Conservation (phyloP, 2,797 vertebrate species). For the Acanthurus leucopareius region DNA sequence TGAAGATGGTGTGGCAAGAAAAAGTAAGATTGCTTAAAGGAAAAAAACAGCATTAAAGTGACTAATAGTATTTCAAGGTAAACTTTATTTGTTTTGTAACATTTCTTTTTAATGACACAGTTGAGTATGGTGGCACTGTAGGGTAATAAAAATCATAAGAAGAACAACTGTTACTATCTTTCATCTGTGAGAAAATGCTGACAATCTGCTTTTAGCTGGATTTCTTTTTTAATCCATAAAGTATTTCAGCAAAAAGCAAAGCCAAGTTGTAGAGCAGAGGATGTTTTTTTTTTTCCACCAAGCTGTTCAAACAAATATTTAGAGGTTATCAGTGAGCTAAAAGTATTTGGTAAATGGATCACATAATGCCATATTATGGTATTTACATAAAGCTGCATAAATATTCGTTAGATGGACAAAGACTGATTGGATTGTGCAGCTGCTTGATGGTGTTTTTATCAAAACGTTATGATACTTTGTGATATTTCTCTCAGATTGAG, state of each 20-base stretch:
- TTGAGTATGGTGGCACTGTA: too few species aligned
- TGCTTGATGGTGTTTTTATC: not conserved
- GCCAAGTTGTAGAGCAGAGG: not conserved
- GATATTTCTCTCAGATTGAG: too few species aligned
- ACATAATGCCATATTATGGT: not conserved
- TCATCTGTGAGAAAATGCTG: not conserved
- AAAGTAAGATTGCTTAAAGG: too few species aligned
- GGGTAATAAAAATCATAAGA: too few species aligned
- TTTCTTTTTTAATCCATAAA: not conserved
- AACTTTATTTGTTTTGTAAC: too few species aligned
- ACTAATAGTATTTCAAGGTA: too few species aligned
- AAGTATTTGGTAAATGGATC: not conserved
- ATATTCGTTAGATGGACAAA: not conserved
- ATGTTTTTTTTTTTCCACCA: not conserved
- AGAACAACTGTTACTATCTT: too few species aligned
- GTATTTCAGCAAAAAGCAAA: not conserved
- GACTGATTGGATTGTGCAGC: not conserved
- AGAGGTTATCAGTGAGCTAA: not conserved
- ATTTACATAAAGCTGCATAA: not conserved
- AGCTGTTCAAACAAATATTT: not conserved
- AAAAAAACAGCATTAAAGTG: too few species aligned
- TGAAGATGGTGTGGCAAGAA: too few species aligned
- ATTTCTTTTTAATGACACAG: too few species aligned
- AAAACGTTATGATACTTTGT: too few species aligned
- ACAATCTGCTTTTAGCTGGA: not conserved